phyloP scores from a whole-genome alignment of 2,797 vertebrate species.

The Nannoperca australis region DNA sequence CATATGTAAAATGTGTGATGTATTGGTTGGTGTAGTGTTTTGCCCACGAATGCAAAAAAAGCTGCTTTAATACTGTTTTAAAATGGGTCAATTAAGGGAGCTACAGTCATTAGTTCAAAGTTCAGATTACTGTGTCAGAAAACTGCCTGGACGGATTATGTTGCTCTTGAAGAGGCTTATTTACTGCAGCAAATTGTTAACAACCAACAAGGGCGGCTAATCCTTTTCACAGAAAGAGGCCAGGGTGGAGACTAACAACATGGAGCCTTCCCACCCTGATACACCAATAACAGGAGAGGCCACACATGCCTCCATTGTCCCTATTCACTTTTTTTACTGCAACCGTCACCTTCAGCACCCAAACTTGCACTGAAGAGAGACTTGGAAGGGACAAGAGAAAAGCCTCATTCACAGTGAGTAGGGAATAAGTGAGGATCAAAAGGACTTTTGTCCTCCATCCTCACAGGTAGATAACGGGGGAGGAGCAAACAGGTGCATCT shows the following conservation, averaged over 20 bases:
- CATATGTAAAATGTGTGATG: neutral
- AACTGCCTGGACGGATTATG: conserved; percentile 58
- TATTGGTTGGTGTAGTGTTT: neutral
- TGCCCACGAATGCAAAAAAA: neutral
- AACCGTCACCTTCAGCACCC: neutral
- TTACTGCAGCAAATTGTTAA: conserved; percentile 69
- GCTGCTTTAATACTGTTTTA: neutral
- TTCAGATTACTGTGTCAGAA: conserved; percentile 53
- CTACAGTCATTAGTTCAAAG: conserved; percentile 34
- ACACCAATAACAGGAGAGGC: conserved; percentile 46
- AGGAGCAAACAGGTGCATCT: conserved; percentile 1
- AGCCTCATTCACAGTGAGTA: neutral
- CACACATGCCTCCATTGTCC: conserved; percentile 8
- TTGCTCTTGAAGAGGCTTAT: conserved; percentile 65
- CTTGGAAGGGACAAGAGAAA: neutral
- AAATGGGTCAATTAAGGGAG: neutral
- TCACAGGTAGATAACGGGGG: neutral
- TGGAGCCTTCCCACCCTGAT: conserved; percentile 45
- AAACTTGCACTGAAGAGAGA: neutral
- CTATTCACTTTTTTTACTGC: neutral
- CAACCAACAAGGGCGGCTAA: conserved; percentile 69
- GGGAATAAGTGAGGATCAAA: conserved; percentile 12
- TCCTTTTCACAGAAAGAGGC: conserved; percentile 61
- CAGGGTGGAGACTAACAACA: conserved; percentile 56
- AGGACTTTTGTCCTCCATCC: conserved; percentile 6